These are phyloP conservation scores for Acleris emargana DNA, from an alignment of 2,888 invertebrate genomes.

Conservation along the genomic window DNA sequence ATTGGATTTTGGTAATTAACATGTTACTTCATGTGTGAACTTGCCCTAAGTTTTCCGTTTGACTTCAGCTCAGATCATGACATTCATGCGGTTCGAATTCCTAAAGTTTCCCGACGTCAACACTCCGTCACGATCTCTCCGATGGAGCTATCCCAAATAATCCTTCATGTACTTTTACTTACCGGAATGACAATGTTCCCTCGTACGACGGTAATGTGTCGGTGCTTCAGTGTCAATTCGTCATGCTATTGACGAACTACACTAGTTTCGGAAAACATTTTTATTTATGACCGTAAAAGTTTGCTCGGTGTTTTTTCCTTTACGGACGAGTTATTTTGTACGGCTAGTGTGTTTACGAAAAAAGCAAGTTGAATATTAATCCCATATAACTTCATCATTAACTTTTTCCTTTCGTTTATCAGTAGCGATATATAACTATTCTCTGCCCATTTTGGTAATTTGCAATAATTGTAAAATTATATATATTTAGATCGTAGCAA, in stretches of 20 bases:
- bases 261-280: constrained; percentile 19
- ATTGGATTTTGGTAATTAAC: background rate
- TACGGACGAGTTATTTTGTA: background rate
- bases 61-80: constrained; percentile 42
- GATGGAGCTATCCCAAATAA: constrained; percentile 50
- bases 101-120: constrained; percentile 59
- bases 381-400: too few species aligned
- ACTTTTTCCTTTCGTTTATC: too few species aligned
- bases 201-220: constrained; percentile 11
- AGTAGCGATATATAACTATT: too few species aligned
- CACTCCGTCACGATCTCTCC: constrained; percentile 47
- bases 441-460: too few species aligned
- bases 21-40: background rate
- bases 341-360: too few species aligned
- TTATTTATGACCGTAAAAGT: constrained; percentile 25
- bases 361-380: too few species aligned
- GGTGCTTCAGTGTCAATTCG: constrained; percentile 17
- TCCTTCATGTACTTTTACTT: constrained; percentile 35
- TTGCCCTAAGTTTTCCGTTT: constrained; percentile 22
- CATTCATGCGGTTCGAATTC: constrained; percentile 41
- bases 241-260: constrained; percentile 31
- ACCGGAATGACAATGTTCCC: constrained; percentile 21
- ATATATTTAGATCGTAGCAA: too few species aligned
- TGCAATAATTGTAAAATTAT: too few species aligned
- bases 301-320: constrained; percentile 12